phyloP scores from a whole-genome alignment of 2,113 vertebrate species.

The Vulpes ferrilata region DNA sequence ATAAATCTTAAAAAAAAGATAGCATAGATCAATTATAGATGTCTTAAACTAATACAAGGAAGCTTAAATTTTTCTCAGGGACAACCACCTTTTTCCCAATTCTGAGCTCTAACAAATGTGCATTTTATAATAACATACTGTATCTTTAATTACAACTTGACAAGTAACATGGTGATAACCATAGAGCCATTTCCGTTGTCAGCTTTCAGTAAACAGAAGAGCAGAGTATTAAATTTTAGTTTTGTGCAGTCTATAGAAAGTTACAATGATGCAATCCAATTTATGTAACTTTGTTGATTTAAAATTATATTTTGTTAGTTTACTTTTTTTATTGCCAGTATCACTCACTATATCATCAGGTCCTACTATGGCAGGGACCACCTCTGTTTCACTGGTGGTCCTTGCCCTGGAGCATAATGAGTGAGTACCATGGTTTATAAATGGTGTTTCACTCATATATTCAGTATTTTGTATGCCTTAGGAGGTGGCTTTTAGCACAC shows the following conservation, averaged over 20 bases:
- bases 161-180: background rate
- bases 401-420: background rate
- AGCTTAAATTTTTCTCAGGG: background rate
- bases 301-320: background rate
- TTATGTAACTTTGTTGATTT: background rate
- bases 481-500: background rate
- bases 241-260: background rate
- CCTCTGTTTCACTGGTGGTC: background rate
- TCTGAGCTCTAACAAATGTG: background rate
- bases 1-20: background rate
- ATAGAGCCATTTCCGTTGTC: background rate
- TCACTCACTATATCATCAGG: background rate
- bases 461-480: background rate
- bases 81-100: background rate
- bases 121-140: background rate
- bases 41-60: background rate
- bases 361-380: background rate
- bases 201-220: background rate
- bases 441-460: background rate
- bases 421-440: background rate
- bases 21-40: background rate
- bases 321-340: background rate
- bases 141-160: background rate
- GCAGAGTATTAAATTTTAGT: background rate
- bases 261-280: background rate